These are phyloP conservation scores for Lagopus leucura DNA, from an alignment of 2,113 vertebrate species.

Conservation along the genomic window DNA sequence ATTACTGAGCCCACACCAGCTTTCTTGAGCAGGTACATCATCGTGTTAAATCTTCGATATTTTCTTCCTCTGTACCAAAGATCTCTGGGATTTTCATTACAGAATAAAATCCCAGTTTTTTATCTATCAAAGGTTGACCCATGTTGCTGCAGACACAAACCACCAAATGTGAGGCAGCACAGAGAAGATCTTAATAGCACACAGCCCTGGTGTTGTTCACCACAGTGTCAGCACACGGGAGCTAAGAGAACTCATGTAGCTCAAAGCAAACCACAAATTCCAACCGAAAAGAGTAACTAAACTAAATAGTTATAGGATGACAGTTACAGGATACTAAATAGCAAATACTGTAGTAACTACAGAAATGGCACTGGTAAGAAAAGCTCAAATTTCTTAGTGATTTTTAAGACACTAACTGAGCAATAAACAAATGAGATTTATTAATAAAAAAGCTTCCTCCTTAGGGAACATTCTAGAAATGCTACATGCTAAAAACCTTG, in stretches of 20 bases:
- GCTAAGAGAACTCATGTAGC: background rate
- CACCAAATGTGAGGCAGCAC: background rate
- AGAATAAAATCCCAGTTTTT: background rate
- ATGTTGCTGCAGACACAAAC: background rate
- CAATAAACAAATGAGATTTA: background rate
- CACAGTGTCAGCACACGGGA: background rate
- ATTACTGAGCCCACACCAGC: background rate
- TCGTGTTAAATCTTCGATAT: background rate
- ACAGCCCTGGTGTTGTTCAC: background rate
- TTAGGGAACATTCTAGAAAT: background rate
- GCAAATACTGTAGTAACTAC: background rate
- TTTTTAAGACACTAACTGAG: background rate
- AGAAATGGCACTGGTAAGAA: background rate
- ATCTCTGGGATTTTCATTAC: background rate
- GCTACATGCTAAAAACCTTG: background rate
- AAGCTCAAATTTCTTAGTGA: background rate
- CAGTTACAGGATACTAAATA: background rate
- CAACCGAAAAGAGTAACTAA: background rate
- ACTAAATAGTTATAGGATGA: too few relatives aligned
- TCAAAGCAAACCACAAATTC: conserved; percentile 2
- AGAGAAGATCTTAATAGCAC: background rate
- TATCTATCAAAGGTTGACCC: background rate
- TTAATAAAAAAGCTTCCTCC: background rate
- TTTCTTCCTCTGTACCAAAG: background rate
- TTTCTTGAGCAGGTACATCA: background rate